Evolutionary conservation across 2,113 vertebrate genomes (phyloP), one percentile per base, ranked within the genome.

Genomic region (Mormoops blainvillei): DNA sequence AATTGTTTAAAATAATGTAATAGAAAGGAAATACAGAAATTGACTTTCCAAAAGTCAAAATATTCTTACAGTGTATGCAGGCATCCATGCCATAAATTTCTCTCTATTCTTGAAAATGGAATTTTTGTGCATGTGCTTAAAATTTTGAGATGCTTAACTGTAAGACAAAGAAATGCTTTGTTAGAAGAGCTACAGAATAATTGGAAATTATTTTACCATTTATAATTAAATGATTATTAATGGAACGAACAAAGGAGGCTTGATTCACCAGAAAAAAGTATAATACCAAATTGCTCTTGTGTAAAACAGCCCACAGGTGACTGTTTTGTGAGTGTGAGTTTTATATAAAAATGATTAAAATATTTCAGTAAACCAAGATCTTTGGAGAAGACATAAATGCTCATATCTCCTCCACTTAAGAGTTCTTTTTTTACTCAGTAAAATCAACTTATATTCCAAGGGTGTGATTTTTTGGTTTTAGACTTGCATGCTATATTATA

Each of bases 281-380:
- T 36, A 76, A n/a, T 67, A 92, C 11, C 56, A 88, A 83, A 52
- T 83, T 65, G 18, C 41, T 83, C 5, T 77, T 33, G 1, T 52
- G n/a, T 80, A 73, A 96, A 88, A 93, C 1, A 87, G 33, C 3
- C 1, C 33, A 73, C 56, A 41, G 33, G 12, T 61, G 22, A 70
- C 52, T 56, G 78, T 91, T 87, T 74, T 73, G 58, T 89, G 31
- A 7, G 41, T 88, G 20, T 43, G 19, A 78, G 61, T 95, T 95
- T 97, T 58, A 80, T 73, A 70, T 83, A 38, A 94, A 91, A 87
- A 95, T 86, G 38, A 58, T 68, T 74, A 94, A 92, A 90, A 41
- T 78, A 54, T 82, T 63, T 84, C 33, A 80, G 3, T 76, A 67
- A 88, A 58, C 20, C 68, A 77, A 84, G 36, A 45, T 87, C 28